phyloP scores from a whole-genome alignment of 1,140 invertebrate genomes.

The Melitaea cinxia region DNA sequence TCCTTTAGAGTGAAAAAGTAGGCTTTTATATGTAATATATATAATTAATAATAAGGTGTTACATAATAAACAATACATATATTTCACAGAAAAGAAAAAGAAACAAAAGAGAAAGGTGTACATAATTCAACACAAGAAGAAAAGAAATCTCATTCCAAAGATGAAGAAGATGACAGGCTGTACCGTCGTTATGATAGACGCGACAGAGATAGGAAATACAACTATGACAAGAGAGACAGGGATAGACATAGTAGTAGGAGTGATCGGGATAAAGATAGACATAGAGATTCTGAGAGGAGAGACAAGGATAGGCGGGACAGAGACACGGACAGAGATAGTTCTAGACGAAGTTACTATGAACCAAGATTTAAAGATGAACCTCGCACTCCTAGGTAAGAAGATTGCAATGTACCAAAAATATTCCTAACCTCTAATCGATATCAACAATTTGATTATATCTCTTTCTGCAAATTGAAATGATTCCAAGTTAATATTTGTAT shows the following conservation, averaged over 20 bases:
- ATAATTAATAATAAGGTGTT: no score
- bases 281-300: slow-evolving; percentile 51
- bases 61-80: no score
- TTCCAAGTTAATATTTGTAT: no score
- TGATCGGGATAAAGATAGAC: slow-evolving; percentile 65
- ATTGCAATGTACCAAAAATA: no score
- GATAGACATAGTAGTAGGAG: slow-evolving; percentile 51
- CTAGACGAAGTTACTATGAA: slow-evolving; percentile 85
- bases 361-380: slow-evolving; percentile 90
- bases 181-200: slow-evolving; percentile 53
- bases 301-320: slow-evolving; percentile 68
- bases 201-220: slow-evolving; percentile 35
- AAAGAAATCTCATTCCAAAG: slow-evolving; percentile 66
- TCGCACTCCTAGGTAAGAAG: slow-evolving; percentile 86
- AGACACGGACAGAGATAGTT: slow-evolving; percentile 77
- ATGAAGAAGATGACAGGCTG: slow-evolving; percentile 64
- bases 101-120: slow-evolving; percentile 79
- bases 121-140: slow-evolving; percentile 82
- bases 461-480: no score
- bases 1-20: no score
- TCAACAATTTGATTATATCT: no score
- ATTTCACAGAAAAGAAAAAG: slow-evolving; percentile 81
- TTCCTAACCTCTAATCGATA: no score
- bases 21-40: background rate
- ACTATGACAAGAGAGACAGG: slow-evolving; percentile 54